These are phyloP conservation scores for Idaea aversata DNA, from an alignment of 2,888 invertebrate species.

Conservation along the genomic window DNA sequence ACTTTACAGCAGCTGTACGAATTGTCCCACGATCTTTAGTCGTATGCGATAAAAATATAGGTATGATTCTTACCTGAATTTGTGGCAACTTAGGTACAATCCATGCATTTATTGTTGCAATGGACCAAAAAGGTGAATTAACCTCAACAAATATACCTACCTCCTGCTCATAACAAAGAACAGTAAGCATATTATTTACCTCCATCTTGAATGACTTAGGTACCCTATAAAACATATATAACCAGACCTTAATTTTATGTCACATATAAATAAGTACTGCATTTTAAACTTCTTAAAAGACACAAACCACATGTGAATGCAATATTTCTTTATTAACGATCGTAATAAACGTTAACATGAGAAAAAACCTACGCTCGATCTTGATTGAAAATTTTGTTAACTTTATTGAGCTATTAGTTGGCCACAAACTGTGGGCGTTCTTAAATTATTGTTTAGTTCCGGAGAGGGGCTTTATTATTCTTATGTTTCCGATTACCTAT, in stretches of 20 bases:
- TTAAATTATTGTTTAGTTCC: slow-evolving; percentile 21
- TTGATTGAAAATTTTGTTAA: slow-evolving; percentile 30
- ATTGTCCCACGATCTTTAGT: not conserved
- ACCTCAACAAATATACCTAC: no score
- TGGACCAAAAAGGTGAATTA: not conserved
- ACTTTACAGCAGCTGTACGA: not conserved
- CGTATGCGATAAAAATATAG: not conserved
- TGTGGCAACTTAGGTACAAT: not conserved
- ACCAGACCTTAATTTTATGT: no score
- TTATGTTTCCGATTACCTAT: slow-evolving; percentile 13
- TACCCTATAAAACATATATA: no score
- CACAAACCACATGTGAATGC: not conserved
- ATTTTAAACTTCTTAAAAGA: not conserved
- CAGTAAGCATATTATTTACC: no score
- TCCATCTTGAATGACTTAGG: no score
- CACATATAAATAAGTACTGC: no score
- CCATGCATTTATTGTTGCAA: not conserved
- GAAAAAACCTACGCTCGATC: slow-evolving; percentile 29
- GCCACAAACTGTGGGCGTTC: slow-evolving; percentile 42
- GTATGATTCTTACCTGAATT: not conserved
- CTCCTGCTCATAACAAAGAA: no score
- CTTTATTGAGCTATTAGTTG: slow-evolving; percentile 51
- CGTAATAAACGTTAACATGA: slow-evolving; percentile 17
- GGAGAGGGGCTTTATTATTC: slow-evolving; percentile 22
- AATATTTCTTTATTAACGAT: slow-evolving; percentile 6